Evolutionary conservation across 2,888 invertebrate species (phyloP).

Genomic region (Coelogynopora nodosa): DNA sequence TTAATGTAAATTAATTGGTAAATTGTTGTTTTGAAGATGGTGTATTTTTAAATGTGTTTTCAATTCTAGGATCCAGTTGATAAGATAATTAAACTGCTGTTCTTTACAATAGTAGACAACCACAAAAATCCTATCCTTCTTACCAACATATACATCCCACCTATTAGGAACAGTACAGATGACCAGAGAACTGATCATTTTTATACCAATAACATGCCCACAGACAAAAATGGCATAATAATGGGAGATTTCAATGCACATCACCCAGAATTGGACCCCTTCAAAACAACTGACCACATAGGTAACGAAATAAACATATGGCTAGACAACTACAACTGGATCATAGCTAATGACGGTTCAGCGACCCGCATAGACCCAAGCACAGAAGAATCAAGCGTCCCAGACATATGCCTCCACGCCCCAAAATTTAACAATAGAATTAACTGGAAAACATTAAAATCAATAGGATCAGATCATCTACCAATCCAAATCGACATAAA

Average conservation of each 20-base stretch:
- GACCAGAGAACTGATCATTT: background rate
- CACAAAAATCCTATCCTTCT: background rate
- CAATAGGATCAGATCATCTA: background rate
- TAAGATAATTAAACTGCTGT: too few species aligned
- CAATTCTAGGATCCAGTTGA: too few species aligned
- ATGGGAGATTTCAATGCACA: background rate
- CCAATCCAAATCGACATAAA: conserved; percentile 2
- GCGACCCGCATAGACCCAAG: background rate
- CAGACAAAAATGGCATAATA: background rate
- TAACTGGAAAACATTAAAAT: background rate
- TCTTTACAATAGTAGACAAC: too few species aligned
- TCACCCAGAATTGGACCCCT: background rate
- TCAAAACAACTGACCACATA: background rate
- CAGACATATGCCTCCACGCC: background rate
- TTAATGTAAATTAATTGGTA: too few species aligned
- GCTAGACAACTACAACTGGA: conserved; percentile 4
- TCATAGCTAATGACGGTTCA: background rate
- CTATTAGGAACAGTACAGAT: background rate
- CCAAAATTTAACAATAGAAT: background rate
- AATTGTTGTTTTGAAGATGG: too few species aligned
- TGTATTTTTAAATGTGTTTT: too few species aligned
- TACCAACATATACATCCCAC: background rate
- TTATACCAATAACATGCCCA: background rate
- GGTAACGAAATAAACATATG: background rate
- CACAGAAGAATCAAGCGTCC: background rate